Base-by-base conservation (phyloP, 2,888 invertebrate species). In the Thereva nobilitata region DNA sequence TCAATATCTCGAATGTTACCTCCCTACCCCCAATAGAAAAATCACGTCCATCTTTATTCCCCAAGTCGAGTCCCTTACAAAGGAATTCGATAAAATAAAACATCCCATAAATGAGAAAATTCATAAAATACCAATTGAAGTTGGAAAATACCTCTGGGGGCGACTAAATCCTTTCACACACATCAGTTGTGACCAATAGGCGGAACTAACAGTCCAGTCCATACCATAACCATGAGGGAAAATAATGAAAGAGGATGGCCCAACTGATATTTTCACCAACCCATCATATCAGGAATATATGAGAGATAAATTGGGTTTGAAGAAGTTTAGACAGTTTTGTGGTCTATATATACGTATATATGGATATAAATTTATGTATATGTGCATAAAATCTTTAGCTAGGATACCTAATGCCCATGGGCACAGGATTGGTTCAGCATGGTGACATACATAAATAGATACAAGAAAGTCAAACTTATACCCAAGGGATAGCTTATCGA, bases 401-500 rank as follows among this genome's bases (percentile, higher is more conserved):
- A 23, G 35, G 7, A 50, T 50, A 34, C 23, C 23, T 23, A 23
- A 23, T 23, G n/a, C 41, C 41, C 50, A 40, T 23, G 34, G 38
- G 50, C 38, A 40, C 34, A 41, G 8, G 49, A 37, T 37, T 6
- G 47, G 47, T 61, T 40, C 38, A 49, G 41, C 41, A 4, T 50
- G 50, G 49, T 61, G 61, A 61, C 61, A 61, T 50, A 49, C 41
- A 61, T 34, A 40, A 23, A 47, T 47, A 61, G 40, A 34, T 12
- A 41, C 41, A 34, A 3, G 45, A 50, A 50, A 50, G 34, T 50
- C 40, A 34, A 61, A 61, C 40, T 61, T 61, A 50, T 50, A 45
- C 61, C 45, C 61, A 50, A 23, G 50, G 61, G 61, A 61, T 61
- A 61, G 61, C 61, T 61, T 61, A 61, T 61, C 61, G 61, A 61